Evolutionary conservation across 2,888 invertebrate species (phyloP), one percentile per base, ranked within the genome.

Genomic region (Campoplex capitator): DNA sequence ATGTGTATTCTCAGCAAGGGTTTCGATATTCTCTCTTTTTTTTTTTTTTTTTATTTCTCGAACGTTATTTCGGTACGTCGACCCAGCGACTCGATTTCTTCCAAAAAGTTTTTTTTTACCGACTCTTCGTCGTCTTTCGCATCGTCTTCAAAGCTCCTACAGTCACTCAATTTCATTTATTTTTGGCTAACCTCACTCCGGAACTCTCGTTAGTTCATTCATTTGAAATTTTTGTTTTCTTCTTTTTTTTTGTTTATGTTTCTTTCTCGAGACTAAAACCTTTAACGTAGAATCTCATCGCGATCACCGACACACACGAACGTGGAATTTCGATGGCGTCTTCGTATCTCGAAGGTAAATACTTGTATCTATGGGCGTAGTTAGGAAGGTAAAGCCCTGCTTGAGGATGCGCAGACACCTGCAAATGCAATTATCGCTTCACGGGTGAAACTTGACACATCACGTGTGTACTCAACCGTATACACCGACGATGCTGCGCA

Each of bases 51-150:
- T 11, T 74, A 28, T 74, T 51, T 28, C 28, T 28, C 28, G 28
- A 58, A 68, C 81, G 86, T 88, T 88, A 88, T 88, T 88, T 88
- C 62, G 70, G 86, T 79, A 86, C 77, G 81, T 84, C 86, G 81
- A 88, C 83, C 86, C 84, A 85, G 62, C 62, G 51, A 51, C 35
- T 35, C 28, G 48, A 76, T 28, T 48, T 48, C 70, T 48, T 42
- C 23, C 28, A 23, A 76, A 76, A 81, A 85, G 35, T 76, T 48
- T 85, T 18, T 42, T 74, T 35, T 76, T 35, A 18, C 70, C 58
- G 32, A 0, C 38, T 51, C 28, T 71, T 51, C 74, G n/a, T 78
- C 45, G 9, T 67, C 68, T 62, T 38, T 62, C 68, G 0, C 23
- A 62, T 51, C 74, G 58, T 62, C 73, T 38, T 42, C 28, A 73